Evolutionary conservation across 2,797 vertebrate genomes (phyloP), one percentile per base, ranked within the genome.

Genomic region (Rhynchonycteris naso): DNA sequence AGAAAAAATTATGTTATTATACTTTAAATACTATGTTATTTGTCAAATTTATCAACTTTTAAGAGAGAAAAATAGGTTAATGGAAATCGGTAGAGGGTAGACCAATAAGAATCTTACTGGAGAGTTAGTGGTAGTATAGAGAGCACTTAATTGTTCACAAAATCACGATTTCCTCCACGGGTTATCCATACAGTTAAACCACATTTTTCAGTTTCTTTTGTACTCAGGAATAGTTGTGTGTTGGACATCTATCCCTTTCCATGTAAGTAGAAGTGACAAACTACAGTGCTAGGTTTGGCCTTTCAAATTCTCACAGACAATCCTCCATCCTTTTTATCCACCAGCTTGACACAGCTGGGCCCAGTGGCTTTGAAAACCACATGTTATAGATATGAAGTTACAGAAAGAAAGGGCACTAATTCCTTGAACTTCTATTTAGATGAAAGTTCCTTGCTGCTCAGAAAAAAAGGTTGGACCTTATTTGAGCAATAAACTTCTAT

Each of bases 1-100:
- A 78, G 78, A 93, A 96, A 93, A 92, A 93, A 96, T 95, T 95
- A 93, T 92, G 81, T 92, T 84, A 79, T 82, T 97, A 82, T 86
- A 74, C 81, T 96, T 97, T 95, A 91, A 91, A 54, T 88, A 89
- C 94, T 95, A 52, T 71, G n/a, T 88, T 96, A 82, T 90, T 96
- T 90, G 88, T 94, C 87, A 94, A 66, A 96, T 72, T 82, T 91
- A 28, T 76, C 88, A 86, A 90, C 56, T 90, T 95, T 87, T 93
- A 81, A 65, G 28, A 92, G 35, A 83, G 65, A 79, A 76, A 71
- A 95, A 56, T 69, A 63, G 68, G 33, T 63, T 85, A 65, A 92
- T 16, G 81, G 50, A 84, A 68, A 28, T 59, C 10, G 58, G 7
- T 35, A 83, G 33, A 86, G 26, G 72, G 12, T 18, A 79, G 47